These are phyloP conservation scores for Tragelaphus oryx DNA, from an alignment of 2,797 vertebrate species.

Conservation along the genomic window DNA sequence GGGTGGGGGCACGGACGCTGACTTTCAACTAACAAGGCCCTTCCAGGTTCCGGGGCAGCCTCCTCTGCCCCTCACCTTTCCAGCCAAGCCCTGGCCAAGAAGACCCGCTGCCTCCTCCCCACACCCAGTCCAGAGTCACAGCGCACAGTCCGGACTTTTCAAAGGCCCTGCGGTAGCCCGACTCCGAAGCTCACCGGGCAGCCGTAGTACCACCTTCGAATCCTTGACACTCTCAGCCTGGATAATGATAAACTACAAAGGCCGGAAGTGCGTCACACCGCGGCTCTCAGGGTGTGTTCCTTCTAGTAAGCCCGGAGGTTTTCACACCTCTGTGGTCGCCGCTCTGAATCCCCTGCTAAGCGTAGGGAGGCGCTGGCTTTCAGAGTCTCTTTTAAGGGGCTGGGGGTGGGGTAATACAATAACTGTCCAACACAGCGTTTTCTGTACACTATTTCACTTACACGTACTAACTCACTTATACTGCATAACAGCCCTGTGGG, in stretches of 20 bases:
- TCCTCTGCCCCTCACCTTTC: not conserved
- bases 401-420: not conserved
- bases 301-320: not conserved
- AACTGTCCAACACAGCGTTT: not conserved
- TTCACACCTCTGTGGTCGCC: not conserved
- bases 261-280: constrained; percentile 25
- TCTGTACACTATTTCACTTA: not conserved
- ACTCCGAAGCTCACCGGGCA: not conserved
- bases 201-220: not conserved
- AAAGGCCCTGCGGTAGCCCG: not conserved
- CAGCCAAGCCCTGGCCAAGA: not conserved
- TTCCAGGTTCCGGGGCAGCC: not conserved
- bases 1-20: not conserved
- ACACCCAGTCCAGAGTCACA: not conserved
- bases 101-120: not conserved
- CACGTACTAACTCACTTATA: not conserved
- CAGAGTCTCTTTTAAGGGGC: not conserved
- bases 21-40: not conserved
- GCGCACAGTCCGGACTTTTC: not conserved
- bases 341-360: accelerated
- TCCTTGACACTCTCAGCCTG: not conserved
- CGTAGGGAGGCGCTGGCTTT: not conserved
- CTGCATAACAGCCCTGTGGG: not conserved
- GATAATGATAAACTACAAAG: not conserved
- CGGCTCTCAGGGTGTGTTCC: not conserved